Evolutionary conservation across 2,888 invertebrate species (phyloP).

Genomic region (Tetragonisca angustula): DNA sequence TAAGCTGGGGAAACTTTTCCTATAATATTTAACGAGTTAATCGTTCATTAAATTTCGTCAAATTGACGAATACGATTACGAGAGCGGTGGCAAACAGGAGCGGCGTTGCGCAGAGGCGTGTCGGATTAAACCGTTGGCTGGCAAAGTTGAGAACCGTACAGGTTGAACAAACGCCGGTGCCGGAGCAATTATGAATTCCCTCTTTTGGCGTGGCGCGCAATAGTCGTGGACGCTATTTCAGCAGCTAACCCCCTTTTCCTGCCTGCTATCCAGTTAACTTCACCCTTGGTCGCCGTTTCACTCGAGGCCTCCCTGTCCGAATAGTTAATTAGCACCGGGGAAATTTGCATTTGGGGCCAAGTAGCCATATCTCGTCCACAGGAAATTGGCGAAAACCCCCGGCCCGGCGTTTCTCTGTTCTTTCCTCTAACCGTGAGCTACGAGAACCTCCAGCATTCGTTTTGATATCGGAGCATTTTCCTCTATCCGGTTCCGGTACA

Average conservation of each 20-base stretch:
- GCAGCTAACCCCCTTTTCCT: slow-evolving; percentile 59
- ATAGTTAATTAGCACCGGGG: slow-evolving; percentile 78
- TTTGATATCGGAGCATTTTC: slow-evolving; percentile 13
- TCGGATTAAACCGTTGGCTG: slow-evolving; percentile 61
- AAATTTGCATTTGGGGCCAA: slow-evolving; percentile 78
- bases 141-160: slow-evolving; percentile 60
- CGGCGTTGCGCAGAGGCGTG: slow-evolving; percentile 25
- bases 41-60: slow-evolving; percentile 52
- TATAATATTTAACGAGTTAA: slow-evolving; percentile 13
- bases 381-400: slow-evolving; percentile 49
- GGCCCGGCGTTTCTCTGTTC: not conserved
- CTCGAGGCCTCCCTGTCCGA: slow-evolving; percentile 63
- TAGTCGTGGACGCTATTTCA: slow-evolving; percentile 70
- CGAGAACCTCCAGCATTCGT: slow-evolving; percentile 1
- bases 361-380: slow-evolving; percentile 65
- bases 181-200: slow-evolving; percentile 77
- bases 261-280: slow-evolving; percentile 75
- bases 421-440: not conserved
- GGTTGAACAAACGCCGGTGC: slow-evolving; percentile 69
- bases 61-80: slow-evolving; percentile 51
- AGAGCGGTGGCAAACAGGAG: slow-evolving; percentile 11
- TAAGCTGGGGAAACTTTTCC: not conserved
- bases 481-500: not conserved
- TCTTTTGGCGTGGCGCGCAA: slow-evolving; percentile 67
- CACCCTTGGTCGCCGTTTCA: slow-evolving; percentile 62